These are phyloP conservation scores for Druon quercuslanigerum DNA, from an alignment of 1,140 invertebrate genomes.

Conservation along the genomic window DNA sequence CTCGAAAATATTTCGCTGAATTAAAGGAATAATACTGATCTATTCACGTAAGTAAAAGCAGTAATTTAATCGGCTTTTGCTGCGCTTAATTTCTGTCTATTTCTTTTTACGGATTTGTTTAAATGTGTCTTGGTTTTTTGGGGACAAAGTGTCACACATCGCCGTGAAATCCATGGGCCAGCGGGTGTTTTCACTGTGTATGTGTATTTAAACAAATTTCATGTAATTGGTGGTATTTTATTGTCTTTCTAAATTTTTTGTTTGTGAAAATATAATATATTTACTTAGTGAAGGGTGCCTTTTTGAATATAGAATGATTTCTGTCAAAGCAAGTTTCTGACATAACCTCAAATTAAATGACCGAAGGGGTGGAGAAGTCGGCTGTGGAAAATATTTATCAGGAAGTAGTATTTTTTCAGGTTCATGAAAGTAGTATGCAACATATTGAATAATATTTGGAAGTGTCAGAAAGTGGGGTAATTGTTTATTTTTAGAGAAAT, in stretches of 20 bases:
- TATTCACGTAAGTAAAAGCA: constrained; percentile 56
- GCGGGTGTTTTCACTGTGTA: background rate
- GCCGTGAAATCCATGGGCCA: background rate
- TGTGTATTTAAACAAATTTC: background rate
- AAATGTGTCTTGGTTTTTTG: constrained; percentile 27
- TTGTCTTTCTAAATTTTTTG: background rate
- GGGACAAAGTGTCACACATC: constrained; percentile 28
- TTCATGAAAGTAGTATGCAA: too few relatives aligned
- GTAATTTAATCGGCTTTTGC: constrained; percentile 19
- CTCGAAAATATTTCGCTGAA: constrained; percentile 57
- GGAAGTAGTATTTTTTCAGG: too few relatives aligned
- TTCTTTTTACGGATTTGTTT: background rate
- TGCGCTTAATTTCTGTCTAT: background rate
- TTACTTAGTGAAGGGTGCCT: background rate
- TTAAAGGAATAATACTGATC: constrained; percentile 56
- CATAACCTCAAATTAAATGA: constrained; percentile 10
- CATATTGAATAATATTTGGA: too few relatives aligned
- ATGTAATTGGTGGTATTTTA: background rate
- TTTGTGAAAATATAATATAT: background rate
- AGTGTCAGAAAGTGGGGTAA: too few relatives aligned
- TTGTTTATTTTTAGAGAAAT: too few relatives aligned
- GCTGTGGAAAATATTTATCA: too few relatives aligned
- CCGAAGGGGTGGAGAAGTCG: background rate
- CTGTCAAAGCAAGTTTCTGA: constrained; percentile 2
- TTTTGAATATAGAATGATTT: too few relatives aligned